Base-by-base conservation (phyloP, 2,888 invertebrate genomes). In the Auanema freiburgensis region DNA sequence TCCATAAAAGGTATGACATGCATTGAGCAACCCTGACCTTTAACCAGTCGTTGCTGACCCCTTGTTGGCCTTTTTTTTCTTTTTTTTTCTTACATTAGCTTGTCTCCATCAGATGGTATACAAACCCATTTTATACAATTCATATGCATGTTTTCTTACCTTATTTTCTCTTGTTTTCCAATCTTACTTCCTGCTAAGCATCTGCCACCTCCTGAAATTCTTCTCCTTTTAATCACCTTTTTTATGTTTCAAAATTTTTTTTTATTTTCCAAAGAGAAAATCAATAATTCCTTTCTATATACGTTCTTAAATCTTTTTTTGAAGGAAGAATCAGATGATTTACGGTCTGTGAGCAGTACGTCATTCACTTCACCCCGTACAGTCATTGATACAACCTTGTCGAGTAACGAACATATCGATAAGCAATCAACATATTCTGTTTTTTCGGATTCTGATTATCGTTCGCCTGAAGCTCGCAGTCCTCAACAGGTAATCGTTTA, bases 321-420 rank as follows among this genome's bases (percentile, higher is more conserved):
- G 46, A 64, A 76, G 76, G 76, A 76, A 54, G 76, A 76, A 67
- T 72, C 72, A 12, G 76, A 76, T 68, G 76, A 76, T 40, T 57
- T 73, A n/a, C 70, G 73, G 18, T 72, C 72, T 23, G 51, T 71
- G 23, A 69, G 68, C 49, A 67, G 67, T 57, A 69, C 73, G 21
- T 72, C 72, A 33, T 59, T 76, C 46, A 73, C 76, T 52, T 74
- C 73, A 0, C 73, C 76, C 6, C 59, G 69, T 33, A 73, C 76
- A 21, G 71, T 76, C 5, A 65, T 74, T 10, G 73, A 74, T 25
- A 54, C 66, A 2, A 21, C 42, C n/a, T 42, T 40, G 23, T 55
- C 55, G 10, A 24, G 16, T 21, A 23, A 23, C 25, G 55, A 40
- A 41, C 40, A n/a, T 16, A 40, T 16, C 41, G 14, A 41, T 16